These are phyloP conservation scores for Choloepus didactylus DNA, from an alignment of 2,797 vertebrate species.

Conservation along the genomic window DNA sequence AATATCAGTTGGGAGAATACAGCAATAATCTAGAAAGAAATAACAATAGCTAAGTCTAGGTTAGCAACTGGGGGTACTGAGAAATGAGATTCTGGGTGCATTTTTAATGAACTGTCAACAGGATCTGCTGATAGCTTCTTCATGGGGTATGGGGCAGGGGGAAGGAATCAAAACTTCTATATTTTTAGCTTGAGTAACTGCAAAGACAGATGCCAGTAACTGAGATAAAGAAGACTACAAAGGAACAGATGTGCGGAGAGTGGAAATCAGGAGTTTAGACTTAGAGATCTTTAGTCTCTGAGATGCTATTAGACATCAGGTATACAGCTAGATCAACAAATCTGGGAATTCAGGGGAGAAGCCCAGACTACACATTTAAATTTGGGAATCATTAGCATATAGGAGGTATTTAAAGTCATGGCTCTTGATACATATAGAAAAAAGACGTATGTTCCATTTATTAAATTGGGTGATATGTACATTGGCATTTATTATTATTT, in stretches of 20 bases:
- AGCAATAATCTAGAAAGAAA: not conserved
- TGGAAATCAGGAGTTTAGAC: not conserved
- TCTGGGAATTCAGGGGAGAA: not conserved
- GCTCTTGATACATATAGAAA: not conserved
- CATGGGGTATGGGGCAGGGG: not conserved
- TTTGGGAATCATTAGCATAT: not conserved
- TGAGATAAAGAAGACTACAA: not conserved
- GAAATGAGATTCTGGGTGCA: not conserved
- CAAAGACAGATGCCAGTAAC: not conserved
- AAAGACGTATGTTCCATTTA: not conserved
- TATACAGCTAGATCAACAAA: not conserved
- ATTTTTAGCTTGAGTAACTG: not conserved
- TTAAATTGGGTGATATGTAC: not conserved
- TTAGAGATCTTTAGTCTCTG: not conserved
- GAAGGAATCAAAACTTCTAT: not conserved
- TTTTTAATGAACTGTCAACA: conserved; percentile 37
- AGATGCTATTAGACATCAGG: not conserved
- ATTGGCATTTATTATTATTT: not conserved
- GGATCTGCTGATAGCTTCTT: not conserved
- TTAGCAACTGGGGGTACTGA: not conserved
- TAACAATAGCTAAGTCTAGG: not conserved
- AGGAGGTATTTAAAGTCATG: not conserved
- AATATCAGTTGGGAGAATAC: not conserved
- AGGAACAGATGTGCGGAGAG: not conserved
- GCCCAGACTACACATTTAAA: not conserved